Evolutionary conservation across 2,113 vertebrate species (phyloP).

Genomic region (Bagarius yarrelli): DNA sequence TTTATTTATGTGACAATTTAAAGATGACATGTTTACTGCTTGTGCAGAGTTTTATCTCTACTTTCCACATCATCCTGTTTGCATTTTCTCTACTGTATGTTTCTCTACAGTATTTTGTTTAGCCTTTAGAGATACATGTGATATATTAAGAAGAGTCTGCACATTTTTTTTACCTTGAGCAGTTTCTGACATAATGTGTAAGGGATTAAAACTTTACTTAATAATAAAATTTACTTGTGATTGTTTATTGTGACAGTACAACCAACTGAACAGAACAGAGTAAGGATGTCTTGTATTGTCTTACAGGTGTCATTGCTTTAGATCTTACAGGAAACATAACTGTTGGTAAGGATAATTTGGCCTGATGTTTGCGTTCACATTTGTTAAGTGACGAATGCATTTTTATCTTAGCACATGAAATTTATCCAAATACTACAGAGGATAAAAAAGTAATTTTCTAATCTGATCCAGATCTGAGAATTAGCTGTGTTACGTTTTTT

Average conservation of each 20-base stretch:
- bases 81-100: background rate
- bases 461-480: background rate
- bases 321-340: slow-evolving; percentile 55
- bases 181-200: background rate
- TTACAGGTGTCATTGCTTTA: slow-evolving; percentile 53
- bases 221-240: background rate
- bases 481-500: background rate
- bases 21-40: background rate
- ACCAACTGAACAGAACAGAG: background rate
- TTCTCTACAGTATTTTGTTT: background rate
- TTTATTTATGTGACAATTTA: too few relatives aligned
- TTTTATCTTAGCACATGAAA: background rate
- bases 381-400: background rate
- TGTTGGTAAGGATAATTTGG: slow-evolving; percentile 42
- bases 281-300: slow-evolving; percentile 35
- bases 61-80: background rate
- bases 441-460: background rate
- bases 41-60: background rate
- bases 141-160: background rate
- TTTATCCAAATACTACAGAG: background rate
- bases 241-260: background rate
- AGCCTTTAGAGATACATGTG: background rate
- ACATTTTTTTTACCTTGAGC: background rate
- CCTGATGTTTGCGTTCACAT: background rate
- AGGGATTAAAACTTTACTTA: too few relatives aligned